Base-by-base conservation (phyloP, 2,797 vertebrate genomes). In the Poeciliopsis turneri region DNA sequence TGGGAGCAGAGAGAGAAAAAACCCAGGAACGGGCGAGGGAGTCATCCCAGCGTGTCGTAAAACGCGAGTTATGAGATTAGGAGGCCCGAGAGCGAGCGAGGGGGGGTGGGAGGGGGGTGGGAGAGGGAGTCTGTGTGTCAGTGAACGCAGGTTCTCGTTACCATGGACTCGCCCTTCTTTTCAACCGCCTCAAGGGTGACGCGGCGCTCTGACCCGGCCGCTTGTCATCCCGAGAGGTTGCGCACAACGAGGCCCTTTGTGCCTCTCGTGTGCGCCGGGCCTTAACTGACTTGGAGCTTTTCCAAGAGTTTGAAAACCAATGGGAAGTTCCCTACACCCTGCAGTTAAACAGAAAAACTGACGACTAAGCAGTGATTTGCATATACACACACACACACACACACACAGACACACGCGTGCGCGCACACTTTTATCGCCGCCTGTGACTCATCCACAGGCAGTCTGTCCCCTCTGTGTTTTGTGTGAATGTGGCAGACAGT, bases 401-500 rank as follows among this genome's bases (percentile, higher is more conserved):
- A 0, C 0, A 30, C 11, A 2, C 0, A 79, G 68, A 77, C 71
- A 57, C 76, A 57, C 75, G 16, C 74, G 28, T 25, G 69, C 1
- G 2, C 15, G 64, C 72, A 75, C 43, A 53, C 55, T 69, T 39
- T 69, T 20, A 64, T 70, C 20, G 46, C 30, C 68, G 79, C 73
- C 75, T 70, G 76, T 92, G 92, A 94, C 82, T 92, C 91, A 93
- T 92, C 75, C 51, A n/a, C 83, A 79, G 82, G 75, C 88, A 78
- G 87, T 87, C 88, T 86, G 88, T 93, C 78, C 79, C 78, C 77
- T 70, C 83, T 79, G 85, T 86, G 89, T 82, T 89, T 61, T 85
- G 86, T 91, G 91, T 91, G 88, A 77, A 92, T 88, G 90, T 92
- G 91, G 87, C 86, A 94, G 93, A 94, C 94, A 87, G 92, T 86